Evolutionary conservation across 2,113 vertebrate genomes (phyloP), one percentile per base, ranked within the genome.

Genomic region (Onychostoma macrolepis): DNA sequence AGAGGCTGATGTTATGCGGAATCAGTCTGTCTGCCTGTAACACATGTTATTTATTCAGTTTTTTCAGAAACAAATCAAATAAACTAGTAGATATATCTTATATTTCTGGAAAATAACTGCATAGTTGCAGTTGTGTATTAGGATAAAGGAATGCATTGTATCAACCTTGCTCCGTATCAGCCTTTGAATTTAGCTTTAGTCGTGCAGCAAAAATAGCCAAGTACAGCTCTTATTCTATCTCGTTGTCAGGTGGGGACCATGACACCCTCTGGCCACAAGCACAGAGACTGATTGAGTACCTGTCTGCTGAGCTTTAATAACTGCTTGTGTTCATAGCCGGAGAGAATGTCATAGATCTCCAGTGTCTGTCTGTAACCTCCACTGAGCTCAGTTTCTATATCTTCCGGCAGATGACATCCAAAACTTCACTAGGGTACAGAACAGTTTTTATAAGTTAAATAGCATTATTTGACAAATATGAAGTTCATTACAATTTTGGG

Each of bases 241-340:
- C 11, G 10, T 26, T 86, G 61, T 53, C 30, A 11, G 43, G 3
- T 81, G 58, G 79, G 58, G 58, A 81, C 56, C 58, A 65, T 28
- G 38, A 41, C 26, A 28, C 58, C 79, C 79, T 65, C n/a, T 30
- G 58, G 79, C 13, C 58, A 26, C 21, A 81, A 43, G 79, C 43
- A 26, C 24, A 45, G 4, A 28, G 79, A 63, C 36, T 65, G 79
- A 81, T 65, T n/a, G 15, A 81, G 79, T 61, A 65, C 80, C 58
- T 81, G 80, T 81, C 79, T 45, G 38, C 15, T 45, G 26, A 65
- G 26, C 80, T 81, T 45, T 81, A 81, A 81, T 81, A 81, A 81
- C 58, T 81, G 80, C 38, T 45, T 81, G 15, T 81, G 80, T 81
- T 45, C 58, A 65, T 45, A 28, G 58, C 58, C n/a, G 8, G 36